Conservation (phyloP, 2,888 invertebrate species). For the Acleris laterana region DNA sequence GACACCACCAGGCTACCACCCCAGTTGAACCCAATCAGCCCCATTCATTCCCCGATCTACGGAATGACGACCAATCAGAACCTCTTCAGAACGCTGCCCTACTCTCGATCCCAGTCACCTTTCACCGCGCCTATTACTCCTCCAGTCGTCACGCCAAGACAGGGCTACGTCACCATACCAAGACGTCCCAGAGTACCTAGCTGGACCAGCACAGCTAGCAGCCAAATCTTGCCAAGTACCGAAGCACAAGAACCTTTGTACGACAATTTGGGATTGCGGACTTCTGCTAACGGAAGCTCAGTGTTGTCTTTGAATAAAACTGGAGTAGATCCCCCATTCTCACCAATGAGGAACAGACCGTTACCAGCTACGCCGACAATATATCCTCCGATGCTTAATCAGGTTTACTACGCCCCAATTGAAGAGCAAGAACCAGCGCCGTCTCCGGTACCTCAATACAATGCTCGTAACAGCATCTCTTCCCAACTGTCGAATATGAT, state of each 20-base stretch:
- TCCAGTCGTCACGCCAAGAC: slow-evolving; percentile 88
- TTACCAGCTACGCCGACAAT: slow-evolving; percentile 86
- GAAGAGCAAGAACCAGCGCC: slow-evolving; percentile 82
- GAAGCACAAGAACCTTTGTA: slow-evolving; percentile 91
- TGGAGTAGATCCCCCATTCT: slow-evolving; percentile 80
- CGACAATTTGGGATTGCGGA: slow-evolving; percentile 92
- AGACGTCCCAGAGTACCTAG: slow-evolving; percentile 92
- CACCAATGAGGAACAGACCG: slow-evolving; percentile 86
- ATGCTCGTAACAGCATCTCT: slow-evolving; percentile 79
- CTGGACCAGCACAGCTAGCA: slow-evolving; percentile 88
- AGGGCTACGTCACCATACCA: slow-evolving; percentile 94
- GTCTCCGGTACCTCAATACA: slow-evolving; percentile 73
- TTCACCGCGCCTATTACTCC: slow-evolving; percentile 86
- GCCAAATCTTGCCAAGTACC: slow-evolving; percentile 76
- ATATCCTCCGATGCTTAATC: slow-evolving; percentile 72
- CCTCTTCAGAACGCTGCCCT: slow-evolving; percentile 91
- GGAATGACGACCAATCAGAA: slow-evolving; percentile 85
- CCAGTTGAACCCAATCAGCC: slow-evolving; percentile 86
- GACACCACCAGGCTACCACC: slow-evolving; percentile 87
- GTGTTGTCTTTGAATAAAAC: slow-evolving; percentile 90
- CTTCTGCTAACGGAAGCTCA: slow-evolving; percentile 94
- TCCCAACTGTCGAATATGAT: slow-evolving; percentile 78
- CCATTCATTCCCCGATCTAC: slow-evolving; percentile 87
- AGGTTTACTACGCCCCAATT: slow-evolving; percentile 80
- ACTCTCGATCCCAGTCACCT: slow-evolving; percentile 91